Evolutionary conservation across 2,888 invertebrate genomes (phyloP).

Genomic region (Leptopilina myrica): DNA sequence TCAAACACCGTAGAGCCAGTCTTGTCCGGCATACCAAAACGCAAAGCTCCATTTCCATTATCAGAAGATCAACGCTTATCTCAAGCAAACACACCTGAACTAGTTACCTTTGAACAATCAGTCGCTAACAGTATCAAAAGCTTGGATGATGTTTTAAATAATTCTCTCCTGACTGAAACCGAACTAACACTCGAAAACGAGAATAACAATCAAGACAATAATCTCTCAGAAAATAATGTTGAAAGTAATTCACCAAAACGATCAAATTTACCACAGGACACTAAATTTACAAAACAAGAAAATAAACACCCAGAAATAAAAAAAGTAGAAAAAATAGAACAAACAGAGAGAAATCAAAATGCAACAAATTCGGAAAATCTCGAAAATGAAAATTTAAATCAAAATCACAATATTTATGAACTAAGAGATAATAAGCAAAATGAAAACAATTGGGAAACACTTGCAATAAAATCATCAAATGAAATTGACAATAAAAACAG

Average conservation of each 20-base stretch:
- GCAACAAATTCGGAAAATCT: background rate
- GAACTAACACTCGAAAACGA: background rate
- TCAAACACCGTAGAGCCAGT: slow-evolving; percentile 41
- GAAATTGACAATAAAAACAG: background rate
- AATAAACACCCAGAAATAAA: background rate
- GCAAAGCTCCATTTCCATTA: slow-evolving; percentile 40
- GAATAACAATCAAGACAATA: background rate
- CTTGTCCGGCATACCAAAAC: slow-evolving; percentile 48
- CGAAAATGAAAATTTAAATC: background rate
- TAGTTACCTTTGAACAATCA: background rate
- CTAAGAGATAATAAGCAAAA: background rate
- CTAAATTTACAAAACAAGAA: background rate
- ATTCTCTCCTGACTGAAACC: background rate
- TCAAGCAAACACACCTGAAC: slow-evolving; percentile 8
- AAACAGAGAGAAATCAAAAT: too few species aligned
- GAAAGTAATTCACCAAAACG: background rate
- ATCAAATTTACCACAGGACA: background rate
- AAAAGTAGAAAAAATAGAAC: background rate
- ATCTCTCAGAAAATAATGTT: background rate
- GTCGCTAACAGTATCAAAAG: slow-evolving; percentile 4
- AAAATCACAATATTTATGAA: background rate
- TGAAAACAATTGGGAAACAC: background rate
- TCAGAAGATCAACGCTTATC: slow-evolving; percentile 20
- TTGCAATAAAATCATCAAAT: background rate
- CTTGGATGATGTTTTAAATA: background rate